These are phyloP conservation scores for Drosophila chauvacae DNA, from an alignment of 1,140 invertebrate genomes.

Conservation along the genomic window DNA sequence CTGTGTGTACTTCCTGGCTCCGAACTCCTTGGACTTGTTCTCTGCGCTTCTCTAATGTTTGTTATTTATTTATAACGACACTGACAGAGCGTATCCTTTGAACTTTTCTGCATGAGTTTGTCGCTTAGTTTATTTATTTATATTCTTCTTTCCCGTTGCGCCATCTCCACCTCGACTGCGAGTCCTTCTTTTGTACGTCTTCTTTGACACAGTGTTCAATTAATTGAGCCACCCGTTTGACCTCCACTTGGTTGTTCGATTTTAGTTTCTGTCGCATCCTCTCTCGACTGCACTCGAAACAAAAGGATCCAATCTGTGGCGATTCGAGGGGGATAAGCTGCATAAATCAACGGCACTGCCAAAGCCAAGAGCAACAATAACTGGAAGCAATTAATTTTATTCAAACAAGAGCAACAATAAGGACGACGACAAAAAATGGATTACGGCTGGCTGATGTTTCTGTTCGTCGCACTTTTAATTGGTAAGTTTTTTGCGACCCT, in stretches of 20 bases:
- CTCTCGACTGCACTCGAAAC: slow-evolving; percentile 29
- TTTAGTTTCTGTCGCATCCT: slow-evolving; percentile 47
- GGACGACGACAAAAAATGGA: slow-evolving; percentile 64
- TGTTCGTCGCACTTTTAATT: slow-evolving; percentile 65
- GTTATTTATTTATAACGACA: slow-evolving; percentile 82
- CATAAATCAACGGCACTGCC: slow-evolving; percentile 46
- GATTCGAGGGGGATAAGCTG: slow-evolving; percentile 27
- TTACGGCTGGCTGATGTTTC: slow-evolving; percentile 69
- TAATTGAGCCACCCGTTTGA: slow-evolving; percentile 64
- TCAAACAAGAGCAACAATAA: slow-evolving; percentile 45
- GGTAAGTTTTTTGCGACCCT: slow-evolving; percentile 64
- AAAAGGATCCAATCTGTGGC: slow-evolving; percentile 23
- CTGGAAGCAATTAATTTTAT: slow-evolving; percentile 69
- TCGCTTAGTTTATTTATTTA: slow-evolving; percentile 66
- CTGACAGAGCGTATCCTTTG: slow-evolving; percentile 71
- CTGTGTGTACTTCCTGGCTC: slow-evolving; percentile 31
- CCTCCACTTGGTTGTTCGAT: slow-evolving; percentile 39
- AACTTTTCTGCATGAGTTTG: slow-evolving; percentile 78
- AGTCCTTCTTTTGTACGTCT: slow-evolving; percentile 21
- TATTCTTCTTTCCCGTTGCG: slow-evolving; percentile 26
- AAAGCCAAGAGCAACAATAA: slow-evolving; percentile 52
- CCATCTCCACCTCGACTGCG: slow-evolving; percentile 13
- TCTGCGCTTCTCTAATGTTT: slow-evolving; percentile 67
- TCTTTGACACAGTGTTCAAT: slow-evolving; percentile 74
- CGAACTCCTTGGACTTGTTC: slow-evolving; percentile 26